Evolutionary conservation across 2,113 vertebrate species (phyloP), one percentile per base, ranked within the genome.

Genomic region (Ameiurus melas): DNA sequence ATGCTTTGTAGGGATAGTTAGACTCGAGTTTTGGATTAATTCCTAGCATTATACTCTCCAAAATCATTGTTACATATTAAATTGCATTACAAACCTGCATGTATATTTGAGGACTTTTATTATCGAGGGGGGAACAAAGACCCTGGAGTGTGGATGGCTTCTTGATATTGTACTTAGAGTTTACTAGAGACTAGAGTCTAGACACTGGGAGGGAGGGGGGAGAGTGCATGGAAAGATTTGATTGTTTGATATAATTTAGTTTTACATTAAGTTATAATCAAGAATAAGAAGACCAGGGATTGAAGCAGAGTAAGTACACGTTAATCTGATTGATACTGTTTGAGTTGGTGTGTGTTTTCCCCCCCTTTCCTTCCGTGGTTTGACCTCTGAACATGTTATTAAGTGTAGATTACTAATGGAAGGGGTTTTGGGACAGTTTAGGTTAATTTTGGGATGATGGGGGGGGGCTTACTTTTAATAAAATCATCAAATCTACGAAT

Each of bases 361-460:
- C 39, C 39, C 39, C 3, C n/a, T 60, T 22, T 43, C 60, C 5
- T 53, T 81, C 85, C 19, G 47, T 22, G 17, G 51, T 58, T 71
- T 82, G 86, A 87, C 86, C 86, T 87, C 78, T 87, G 78, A 83
- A 39, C 33, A n/a, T 33, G 20, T 39, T 82, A 81, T 80, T 33
- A 82, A 62, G 68, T 57, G 36, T 33, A 43, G 14, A 6, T 60
- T 19, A 39, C 3, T 77, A 8, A 43, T 13, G 30, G 17, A 22
- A 22, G 33, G 33, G 0, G 9, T 27, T 5, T 22, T 22, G 60
- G 6, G 5, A 33, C 20, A 43, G 51, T 36, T 73, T 25, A 57
- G 55, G 25, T 39, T 60, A 19, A 19, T 71, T 82, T 36, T 3
- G 9, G 13, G n/a, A 79, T 55, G n/a, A 55, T 13, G 55, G 30